Evolutionary conservation across 2,113 vertebrate genomes (phyloP).

Genomic region (Gymnarchus niloticus): DNA sequence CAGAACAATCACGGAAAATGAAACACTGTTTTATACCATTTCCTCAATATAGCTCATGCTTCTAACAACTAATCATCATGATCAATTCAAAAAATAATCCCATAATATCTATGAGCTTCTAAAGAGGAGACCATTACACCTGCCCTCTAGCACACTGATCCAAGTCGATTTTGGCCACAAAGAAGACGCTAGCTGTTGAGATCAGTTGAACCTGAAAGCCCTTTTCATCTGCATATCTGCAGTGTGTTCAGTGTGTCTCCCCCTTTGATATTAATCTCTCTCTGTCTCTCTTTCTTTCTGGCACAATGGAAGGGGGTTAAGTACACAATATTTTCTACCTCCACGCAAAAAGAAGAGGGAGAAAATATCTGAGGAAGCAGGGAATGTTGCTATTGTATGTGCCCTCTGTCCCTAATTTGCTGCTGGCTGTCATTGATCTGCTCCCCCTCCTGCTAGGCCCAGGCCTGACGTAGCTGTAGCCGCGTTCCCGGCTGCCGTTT

Average conservation of each 20-base stretch:
- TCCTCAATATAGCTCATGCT: background rate
- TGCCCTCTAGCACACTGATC: conserved; percentile 57
- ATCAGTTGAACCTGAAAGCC: conserved; percentile 59
- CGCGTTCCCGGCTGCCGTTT: conserved; percentile 50
- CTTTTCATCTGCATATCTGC: conserved; percentile 55
- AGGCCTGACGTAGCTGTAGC: conserved; percentile 46
- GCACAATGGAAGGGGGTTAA: conserved; percentile 18
- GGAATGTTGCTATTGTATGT: conserved; percentile 34
- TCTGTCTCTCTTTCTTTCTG: conserved; percentile 51
- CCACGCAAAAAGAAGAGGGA: conserved; percentile 25
- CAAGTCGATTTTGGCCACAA: conserved; percentile 43
- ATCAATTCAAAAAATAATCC: conserved; percentile 3
- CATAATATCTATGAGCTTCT: conserved; percentile 24
- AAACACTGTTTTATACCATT: conserved; percentile 9
- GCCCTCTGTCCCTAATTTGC: conserved; percentile 57
- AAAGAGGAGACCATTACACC: conserved; percentile 45
- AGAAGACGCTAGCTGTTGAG: conserved; percentile 35
- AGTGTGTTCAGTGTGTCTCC: conserved; percentile 39
- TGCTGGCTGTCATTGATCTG: conserved; percentile 60
- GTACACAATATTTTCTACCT: conserved; percentile 29
- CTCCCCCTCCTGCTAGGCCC: conserved; percentile 59
- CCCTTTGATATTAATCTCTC: conserved; percentile 35
- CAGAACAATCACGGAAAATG: background rate
- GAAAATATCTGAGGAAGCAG: conserved; percentile 28
- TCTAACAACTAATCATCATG: background rate